These are phyloP conservation scores for Alces alces DNA, from an alignment of 2,113 vertebrate species.

Conservation along the genomic window DNA sequence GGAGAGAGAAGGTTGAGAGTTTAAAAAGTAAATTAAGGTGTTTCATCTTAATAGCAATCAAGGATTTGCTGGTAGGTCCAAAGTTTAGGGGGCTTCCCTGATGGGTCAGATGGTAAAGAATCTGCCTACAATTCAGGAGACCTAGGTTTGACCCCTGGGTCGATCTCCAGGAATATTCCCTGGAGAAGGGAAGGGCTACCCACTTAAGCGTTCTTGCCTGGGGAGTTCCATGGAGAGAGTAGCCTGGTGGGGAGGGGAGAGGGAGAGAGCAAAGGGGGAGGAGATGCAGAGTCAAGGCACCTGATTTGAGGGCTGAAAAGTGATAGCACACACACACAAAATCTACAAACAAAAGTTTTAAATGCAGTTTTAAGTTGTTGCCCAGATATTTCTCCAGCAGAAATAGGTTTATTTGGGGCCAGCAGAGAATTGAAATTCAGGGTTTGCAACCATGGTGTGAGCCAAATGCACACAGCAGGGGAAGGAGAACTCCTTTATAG, in stretches of 20 bases:
- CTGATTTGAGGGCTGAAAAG: rapidly evolving
- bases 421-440: neutral
- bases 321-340: neutral
- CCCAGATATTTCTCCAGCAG: neutral
- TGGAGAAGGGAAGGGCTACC: neutral
- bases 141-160: neutral
- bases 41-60: neutral
- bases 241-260: neutral
- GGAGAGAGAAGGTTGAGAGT: neutral
- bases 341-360: neutral
- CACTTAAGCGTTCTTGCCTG: neutral
- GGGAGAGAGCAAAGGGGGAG: neutral
- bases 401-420: neutral
- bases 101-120: neutral
- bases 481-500: no score
- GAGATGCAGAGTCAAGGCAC: neutral
- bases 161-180: neutral
- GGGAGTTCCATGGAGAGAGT: neutral
- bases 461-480: neutral
- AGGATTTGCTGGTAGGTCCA: neutral
- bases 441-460: neutral
- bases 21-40: neutral
- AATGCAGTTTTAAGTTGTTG: neutral
- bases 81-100: neutral
- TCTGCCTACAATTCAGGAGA: neutral